Evolutionary conservation across 2,797 vertebrate genomes (phyloP).

Genomic region (Poeciliopsis infans): DNA sequence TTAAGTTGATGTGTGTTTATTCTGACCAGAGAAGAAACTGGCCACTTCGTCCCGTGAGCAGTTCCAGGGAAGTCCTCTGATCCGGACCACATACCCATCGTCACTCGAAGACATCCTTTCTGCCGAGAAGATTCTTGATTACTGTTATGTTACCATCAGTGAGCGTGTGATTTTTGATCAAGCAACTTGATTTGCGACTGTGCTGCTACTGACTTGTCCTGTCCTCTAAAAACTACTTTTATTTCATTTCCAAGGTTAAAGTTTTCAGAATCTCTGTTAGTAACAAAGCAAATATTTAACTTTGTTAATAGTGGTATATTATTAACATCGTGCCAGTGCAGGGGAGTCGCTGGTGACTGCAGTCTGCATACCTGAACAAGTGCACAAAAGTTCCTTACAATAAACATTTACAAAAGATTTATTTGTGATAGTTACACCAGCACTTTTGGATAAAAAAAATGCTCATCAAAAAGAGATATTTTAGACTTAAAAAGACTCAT

Average conservation of each 20-base stretch:
- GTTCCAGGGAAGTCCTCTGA: conserved; percentile 88
- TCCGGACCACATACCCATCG: conserved; percentile 86
- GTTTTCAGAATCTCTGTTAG: background rate
- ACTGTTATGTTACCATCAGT: background rate
- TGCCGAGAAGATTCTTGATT: conserved; percentile 15
- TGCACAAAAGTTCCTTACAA: background rate
- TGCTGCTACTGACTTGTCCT: background rate
- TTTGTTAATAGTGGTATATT: no score
- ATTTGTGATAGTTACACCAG: background rate
- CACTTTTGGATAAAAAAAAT: background rate
- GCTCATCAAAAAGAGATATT: background rate
- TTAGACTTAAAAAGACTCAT: background rate
- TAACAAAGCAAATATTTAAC: background rate
- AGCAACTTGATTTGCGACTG: background rate
- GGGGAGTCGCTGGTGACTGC: no score
- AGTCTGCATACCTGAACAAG: background rate
- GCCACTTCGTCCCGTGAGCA: conserved; percentile 86
- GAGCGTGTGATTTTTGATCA: background rate
- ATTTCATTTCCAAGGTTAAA: background rate
- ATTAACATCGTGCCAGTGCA: no score
- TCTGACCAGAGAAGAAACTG: conserved; percentile 85
- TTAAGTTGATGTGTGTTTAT: background rate
- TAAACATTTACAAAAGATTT: background rate
- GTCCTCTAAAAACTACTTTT: background rate
- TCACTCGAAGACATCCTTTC: conserved; percentile 83